Conservation (phyloP, 2,797 vertebrate genomes). For the Mormyrus hasselquistii region DNA sequence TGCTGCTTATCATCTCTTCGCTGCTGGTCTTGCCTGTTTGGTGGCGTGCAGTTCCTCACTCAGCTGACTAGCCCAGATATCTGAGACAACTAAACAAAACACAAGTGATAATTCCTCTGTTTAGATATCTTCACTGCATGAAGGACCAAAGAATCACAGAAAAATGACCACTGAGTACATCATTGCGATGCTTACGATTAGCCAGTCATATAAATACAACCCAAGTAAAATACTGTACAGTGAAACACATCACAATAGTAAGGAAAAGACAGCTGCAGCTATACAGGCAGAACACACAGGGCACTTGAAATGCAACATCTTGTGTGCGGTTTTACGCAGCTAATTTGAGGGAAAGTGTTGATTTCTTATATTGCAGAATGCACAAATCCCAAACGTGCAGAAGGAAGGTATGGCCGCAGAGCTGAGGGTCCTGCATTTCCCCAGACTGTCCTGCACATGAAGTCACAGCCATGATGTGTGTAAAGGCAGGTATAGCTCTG, state of each 20-base stretch:
- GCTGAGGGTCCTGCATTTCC: neutral
- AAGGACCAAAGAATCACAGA: conserved; percentile 2
- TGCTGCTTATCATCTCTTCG: neutral
- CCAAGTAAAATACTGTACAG: neutral
- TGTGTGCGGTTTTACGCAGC: neutral
- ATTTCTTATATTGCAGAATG: neutral
- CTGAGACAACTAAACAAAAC: neutral
- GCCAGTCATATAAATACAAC: neutral
- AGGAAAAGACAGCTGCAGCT: neutral
- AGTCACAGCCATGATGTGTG: neutral
- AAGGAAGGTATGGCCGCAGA: neutral
- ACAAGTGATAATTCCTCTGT: conserved; percentile 32
- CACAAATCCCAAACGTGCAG: neutral
- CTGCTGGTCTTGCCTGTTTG: neutral
- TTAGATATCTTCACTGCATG: conserved; percentile 32
- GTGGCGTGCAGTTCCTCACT: neutral
- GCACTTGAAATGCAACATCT: neutral
- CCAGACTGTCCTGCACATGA: neutral
- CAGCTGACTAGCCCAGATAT: conserved; percentile 13
- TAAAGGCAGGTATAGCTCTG: neutral
- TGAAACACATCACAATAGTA: neutral
- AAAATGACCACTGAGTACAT: neutral
- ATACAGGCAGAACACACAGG: neutral
- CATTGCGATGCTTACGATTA: neutral
- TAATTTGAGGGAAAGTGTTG: neutral